Evolutionary conservation across 2,888 invertebrate species (phyloP), one percentile per base, ranked within the genome.

Genomic region (Papilio gigon): DNA sequence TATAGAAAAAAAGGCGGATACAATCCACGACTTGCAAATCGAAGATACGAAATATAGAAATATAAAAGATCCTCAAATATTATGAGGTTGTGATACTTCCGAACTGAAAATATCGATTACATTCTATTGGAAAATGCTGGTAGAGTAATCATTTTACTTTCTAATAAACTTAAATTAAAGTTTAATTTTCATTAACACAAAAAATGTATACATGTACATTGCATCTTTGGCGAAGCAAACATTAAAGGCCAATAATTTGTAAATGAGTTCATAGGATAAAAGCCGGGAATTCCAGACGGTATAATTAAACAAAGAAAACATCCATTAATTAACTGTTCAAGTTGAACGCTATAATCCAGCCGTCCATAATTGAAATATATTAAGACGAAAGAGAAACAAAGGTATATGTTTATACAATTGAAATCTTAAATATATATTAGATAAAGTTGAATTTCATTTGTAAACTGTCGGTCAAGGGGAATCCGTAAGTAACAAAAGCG

Each of bases 321-420:
- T 53, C 27, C 53, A 30, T 53, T 53, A 27, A 53, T 53, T 27
- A 53, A 53, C 27, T 27, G 53, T 30, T 27, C 53, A 53, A 53
- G 30, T n/a, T 53, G 27, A n/a, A n/a, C n/a, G 27, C 53, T 8
- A n/a, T 53, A 53, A 27, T 53, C 53, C 27, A 53, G 27, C 30
- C 27, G 8, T 9, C n/a, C 53, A 30, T 53, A 53, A 53, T 53
- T 27, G 27, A 53, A 53, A 53, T 53, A 14, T 14, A 50, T 53
- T 53, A 53, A 53, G 53, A 2, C 17, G 30, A 30, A 53, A n/a
- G n/a, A n/a, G 27, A 27, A 53, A 53, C 8, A 27, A 27, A n/a
- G n/a, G 27, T 53, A 0, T 12, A 14, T 6, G 14, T 53, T 53
- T 6, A n/a, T 53, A 14, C 8, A 53, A 12, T 50, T 50, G 50